A percentile compares a stretch with the other conserved stretches of the same genome.
These are phyloP conservation scores for Lutraria lutraria DNA, from an alignment of 2,888 invertebrate species.

Conservation along the genomic window DNA sequence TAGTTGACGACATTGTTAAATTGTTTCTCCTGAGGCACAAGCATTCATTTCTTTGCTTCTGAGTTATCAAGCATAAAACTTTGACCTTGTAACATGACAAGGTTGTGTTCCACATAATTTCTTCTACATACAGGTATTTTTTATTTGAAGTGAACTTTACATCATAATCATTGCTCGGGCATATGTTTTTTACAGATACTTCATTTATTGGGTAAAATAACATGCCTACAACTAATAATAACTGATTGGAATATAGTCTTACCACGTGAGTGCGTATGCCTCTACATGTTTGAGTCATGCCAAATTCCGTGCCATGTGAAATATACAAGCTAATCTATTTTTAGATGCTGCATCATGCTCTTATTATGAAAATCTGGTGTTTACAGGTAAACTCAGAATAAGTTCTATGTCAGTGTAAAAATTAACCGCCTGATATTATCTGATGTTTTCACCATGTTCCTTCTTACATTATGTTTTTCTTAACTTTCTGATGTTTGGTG, in stretches of 20 bases:
- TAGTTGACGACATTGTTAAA: no score
- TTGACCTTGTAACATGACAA: neutral
- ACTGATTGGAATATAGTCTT: neutral
- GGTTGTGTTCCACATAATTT: neutral
- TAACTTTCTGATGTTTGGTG: neutral
- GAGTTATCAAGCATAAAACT: no score
- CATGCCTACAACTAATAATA: neutral
- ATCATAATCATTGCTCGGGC: neutral
- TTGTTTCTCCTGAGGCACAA: no score
- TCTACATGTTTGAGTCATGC: slow-evolving; percentile 5
- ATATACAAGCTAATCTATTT: slow-evolving; percentile 25
- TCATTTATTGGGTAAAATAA: slow-evolving; percentile 1
- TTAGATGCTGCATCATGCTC: slow-evolving; percentile 39
- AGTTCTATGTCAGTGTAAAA: slow-evolving; percentile 35
- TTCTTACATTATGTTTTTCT: neutral
- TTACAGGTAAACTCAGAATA: slow-evolving; percentile 43
- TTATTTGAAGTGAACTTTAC: neutral
- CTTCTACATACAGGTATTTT: neutral
- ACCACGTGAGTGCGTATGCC: slow-evolving; percentile 11
- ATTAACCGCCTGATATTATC: neutral
- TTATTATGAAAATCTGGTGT: slow-evolving; percentile 23
- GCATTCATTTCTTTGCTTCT: no score
- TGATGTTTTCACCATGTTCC: neutral
- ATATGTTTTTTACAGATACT: neutral
- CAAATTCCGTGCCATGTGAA: slow-evolving; percentile 33